Percentiles rank a stretch among this genome's conserved stretches.
phyloP scores from a whole-genome alignment of 2,888 invertebrate genomes.

The Agriopis aurantiaria region DNA sequence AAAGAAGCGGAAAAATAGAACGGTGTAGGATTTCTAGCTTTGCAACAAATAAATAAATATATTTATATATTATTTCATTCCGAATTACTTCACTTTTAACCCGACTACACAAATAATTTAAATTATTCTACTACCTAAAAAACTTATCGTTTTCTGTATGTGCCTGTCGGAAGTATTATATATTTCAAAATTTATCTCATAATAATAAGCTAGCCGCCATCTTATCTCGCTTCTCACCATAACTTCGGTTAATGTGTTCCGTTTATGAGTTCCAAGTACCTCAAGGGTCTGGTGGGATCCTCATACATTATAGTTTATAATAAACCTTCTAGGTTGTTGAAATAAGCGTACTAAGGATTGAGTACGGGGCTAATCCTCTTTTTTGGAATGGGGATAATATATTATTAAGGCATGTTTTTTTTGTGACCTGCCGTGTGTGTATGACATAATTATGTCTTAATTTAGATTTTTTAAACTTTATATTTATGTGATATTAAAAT shows the following conservation, averaged over 20 bases:
- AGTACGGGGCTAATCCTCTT: neutral
- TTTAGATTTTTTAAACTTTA: too few relatives aligned
- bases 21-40: too few relatives aligned
- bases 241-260: constrained; percentile 43
- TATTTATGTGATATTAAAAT: too few relatives aligned
- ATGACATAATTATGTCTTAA: too few relatives aligned
- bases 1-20: too few relatives aligned
- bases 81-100: too few relatives aligned
- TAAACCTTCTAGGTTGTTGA: constrained; percentile 30
- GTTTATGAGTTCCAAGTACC: constrained; percentile 44
- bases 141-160: neutral
- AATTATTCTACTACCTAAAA: neutral
- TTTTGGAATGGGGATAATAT: neutral
- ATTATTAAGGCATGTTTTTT: too few relatives aligned
- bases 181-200: constrained; percentile 7
- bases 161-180: neutral
- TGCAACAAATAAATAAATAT: too few relatives aligned
- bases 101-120: too few relatives aligned
- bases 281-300: constrained; percentile 36
- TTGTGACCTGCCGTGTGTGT: too few relatives aligned
- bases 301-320: constrained; percentile 39
- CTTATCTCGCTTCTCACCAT: constrained; percentile 40
- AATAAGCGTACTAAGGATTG: constrained; percentile 15
- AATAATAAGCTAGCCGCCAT: constrained; percentile 27
- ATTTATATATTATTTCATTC: too few relatives aligned